A percentile compares a stretch with the other conserved stretches of the same genome.
These are phyloP conservation scores for Colostygia pectinataria DNA, from an alignment of 2,888 invertebrate species.

Conservation along the genomic window DNA sequence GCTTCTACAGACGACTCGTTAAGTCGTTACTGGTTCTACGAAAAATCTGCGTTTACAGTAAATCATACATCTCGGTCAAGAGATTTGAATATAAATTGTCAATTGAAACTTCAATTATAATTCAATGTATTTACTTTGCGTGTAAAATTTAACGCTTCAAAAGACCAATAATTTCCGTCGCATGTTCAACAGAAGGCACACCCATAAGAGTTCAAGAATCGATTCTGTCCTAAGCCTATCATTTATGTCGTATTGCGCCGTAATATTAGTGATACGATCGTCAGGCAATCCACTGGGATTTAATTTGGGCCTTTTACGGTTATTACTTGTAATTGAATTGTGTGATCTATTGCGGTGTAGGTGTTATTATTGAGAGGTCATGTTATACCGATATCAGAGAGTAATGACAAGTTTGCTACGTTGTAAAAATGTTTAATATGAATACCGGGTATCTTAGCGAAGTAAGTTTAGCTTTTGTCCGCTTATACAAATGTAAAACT, in stretches of 20 bases:
- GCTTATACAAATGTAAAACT: no score
- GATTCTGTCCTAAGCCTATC: constrained; percentile 32
- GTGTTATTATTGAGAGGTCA: constrained; percentile 1
- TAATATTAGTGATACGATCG: constrained; percentile 40
- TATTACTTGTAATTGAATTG: constrained; percentile 56
- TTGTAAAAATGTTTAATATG: not conserved
- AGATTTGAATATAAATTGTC: no score
- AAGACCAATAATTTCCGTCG: constrained; percentile 1
- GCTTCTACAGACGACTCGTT: no score
- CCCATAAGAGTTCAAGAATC: constrained; percentile 23
- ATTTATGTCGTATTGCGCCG: constrained; percentile 32
- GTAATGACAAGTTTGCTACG: no score
- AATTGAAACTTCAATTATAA: no score
- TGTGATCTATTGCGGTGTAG: constrained; percentile 15
- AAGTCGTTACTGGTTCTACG: no score
- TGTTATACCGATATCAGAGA: no score
- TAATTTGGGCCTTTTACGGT: constrained; percentile 46
- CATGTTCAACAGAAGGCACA: constrained; percentile 6
- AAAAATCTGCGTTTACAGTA: no score
- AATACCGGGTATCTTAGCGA: no score
- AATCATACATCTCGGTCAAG: no score
- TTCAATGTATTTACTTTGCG: no score
- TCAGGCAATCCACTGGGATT: constrained; percentile 49
- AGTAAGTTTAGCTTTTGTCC: no score
- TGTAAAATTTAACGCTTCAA: not conserved